Evolutionary conservation across 2,113 vertebrate species (phyloP).

Genomic region (Setophaga petechia): DNA sequence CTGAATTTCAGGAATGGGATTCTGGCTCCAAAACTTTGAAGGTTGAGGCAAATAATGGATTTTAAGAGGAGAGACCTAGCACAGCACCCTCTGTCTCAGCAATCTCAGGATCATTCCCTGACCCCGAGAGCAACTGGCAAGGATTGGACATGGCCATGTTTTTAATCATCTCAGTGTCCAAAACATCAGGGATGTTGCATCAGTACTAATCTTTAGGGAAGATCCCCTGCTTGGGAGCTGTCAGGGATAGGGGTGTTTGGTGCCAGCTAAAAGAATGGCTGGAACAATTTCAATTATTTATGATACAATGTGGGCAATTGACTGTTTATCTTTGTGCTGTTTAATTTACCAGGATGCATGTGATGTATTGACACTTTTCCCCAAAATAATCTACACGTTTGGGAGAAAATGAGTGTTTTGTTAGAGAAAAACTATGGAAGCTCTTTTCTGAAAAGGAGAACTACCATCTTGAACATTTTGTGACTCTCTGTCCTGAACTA

Average conservation of each 20-base stretch:
- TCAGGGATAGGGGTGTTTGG: not conserved
- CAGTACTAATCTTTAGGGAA: not conserved
- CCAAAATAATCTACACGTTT: fast-evolving
- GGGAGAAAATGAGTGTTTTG: not conserved
- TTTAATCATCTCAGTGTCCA: not conserved
- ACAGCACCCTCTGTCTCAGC: not conserved
- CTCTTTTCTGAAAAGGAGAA: not conserved
- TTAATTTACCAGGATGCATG: not conserved
- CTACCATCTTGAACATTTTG: not conserved
- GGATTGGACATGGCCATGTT: not conserved
- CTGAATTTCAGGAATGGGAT: not conserved
- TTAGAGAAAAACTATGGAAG: not conserved
- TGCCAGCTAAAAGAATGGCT: not conserved
- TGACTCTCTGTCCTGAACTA: not conserved
- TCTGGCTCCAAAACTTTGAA: not conserved
- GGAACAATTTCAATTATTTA: not conserved
- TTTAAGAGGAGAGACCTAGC: not conserved
- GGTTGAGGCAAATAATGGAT: not conserved
- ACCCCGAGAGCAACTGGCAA: not conserved
- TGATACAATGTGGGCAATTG: not conserved
- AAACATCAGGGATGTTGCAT: not conserved
- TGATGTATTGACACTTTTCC: not conserved
- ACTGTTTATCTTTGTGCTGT: not conserved
- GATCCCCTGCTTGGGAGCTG: not conserved
- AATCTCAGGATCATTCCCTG: not conserved